phyloP scores from a whole-genome alignment of 37 sponge, comb jelly and placozoan genomes.

The Mnemiopsis leidyi region DNA sequence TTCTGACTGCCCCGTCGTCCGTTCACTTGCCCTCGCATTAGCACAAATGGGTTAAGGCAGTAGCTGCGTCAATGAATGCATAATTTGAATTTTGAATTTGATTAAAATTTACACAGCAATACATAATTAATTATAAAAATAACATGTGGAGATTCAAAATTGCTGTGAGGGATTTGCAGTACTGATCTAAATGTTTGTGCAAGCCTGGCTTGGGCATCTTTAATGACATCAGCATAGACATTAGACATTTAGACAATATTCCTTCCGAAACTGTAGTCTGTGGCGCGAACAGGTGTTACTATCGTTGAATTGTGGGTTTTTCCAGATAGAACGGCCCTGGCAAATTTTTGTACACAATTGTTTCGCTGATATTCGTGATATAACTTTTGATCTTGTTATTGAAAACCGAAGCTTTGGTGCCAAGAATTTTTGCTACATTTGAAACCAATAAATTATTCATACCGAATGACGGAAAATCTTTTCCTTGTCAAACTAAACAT shows the following conservation, averaged over 20 bases:
- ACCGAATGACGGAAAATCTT: neutral
- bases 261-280: neutral
- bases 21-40: too few species aligned
- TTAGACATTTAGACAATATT: neutral
- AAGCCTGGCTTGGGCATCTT: neutral
- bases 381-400: neutral
- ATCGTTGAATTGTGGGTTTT: neutral
- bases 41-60: too few species aligned
- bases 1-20: too few species aligned
- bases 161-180: too few species aligned
- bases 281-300: neutral
- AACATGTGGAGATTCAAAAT: too few species aligned
- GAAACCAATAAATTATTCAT: neutral
- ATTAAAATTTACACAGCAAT: too few species aligned
- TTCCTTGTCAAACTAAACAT: neutral
- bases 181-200: neutral
- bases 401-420: neutral
- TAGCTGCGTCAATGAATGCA: too few species aligned
- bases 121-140: too few species aligned
- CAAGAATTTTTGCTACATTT: neutral
- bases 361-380: neutral
- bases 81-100: too few species aligned
- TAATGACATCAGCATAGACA: neutral
- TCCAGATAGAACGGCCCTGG: neutral
- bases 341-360: neutral